Percentiles rank a stretch among this genome's conserved stretches.
phyloP scores from a whole-genome alignment of 2,113 vertebrate species.

The Vulpes lagopus region DNA sequence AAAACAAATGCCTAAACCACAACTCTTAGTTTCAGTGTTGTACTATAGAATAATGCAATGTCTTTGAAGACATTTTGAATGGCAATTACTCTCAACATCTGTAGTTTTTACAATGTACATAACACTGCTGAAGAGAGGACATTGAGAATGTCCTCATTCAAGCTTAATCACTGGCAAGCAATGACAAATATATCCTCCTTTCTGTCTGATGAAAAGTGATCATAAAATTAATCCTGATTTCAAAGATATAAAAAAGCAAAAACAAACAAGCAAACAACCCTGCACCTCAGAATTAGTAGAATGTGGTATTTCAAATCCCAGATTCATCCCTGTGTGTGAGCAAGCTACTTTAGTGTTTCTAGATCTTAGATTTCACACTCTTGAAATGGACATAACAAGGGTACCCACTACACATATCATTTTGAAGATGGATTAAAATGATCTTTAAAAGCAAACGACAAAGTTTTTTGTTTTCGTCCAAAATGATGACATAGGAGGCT shows the following conservation, averaged over 20 bases:
- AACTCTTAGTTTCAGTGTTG: not conserved
- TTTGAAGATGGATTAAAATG: not conserved
- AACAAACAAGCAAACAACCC: not conserved
- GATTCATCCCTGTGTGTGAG: not conserved
- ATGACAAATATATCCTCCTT: not conserved
- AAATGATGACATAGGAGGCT: not conserved
- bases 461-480: not conserved
- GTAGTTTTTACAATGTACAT: slow-evolving; percentile 58
- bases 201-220: not conserved
- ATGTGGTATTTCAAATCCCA: not conserved
- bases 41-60: not conserved
- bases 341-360: not conserved
- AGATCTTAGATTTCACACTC: not conserved
- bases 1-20: not conserved
- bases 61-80: slow-evolving; percentile 53
- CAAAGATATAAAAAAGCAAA: not conserved
- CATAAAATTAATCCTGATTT: not conserved
- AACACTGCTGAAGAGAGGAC: slow-evolving; percentile 24
- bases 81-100: slow-evolving; percentile 45
- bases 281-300: not conserved
- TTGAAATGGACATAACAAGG: not conserved
- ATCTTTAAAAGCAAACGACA: not conserved
- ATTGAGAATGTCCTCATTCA: not conserved
- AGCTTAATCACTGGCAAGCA: slow-evolving; percentile 11
- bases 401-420: not conserved